Base-by-base conservation (phyloP, 2,888 invertebrate species). In the Rhagium mordax region DNA sequence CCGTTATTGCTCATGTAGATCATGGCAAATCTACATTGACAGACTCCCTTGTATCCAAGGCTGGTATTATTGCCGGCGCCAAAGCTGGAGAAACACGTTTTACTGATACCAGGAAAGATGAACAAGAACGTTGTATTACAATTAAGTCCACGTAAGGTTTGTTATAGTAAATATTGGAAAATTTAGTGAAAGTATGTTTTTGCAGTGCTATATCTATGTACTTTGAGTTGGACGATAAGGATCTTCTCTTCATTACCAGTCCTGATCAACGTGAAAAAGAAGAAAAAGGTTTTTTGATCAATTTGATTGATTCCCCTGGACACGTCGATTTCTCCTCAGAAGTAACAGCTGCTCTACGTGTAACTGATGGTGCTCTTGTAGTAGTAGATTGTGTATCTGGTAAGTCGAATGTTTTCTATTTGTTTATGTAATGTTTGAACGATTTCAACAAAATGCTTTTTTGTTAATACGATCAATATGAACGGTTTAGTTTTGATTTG, bases 241-340 rank as follows among this genome's bases (percentile, higher is more conserved):
- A 99, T 91, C 90, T 96, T 87, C 92, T 94, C 15, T 98, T 98
- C 91, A 98, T 99, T 88, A 96, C 94, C 82, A 94, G 94, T 85
- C 91, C 92, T 53, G 96, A 96, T 89, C 97, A 98, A 89, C 93
- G 96, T 86, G 97, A 98, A 86, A 96, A 95, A 90, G 93, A 90
- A 33, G 94, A 94, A 82, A 95, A 94, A 89, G 98, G 98, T 90
- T 99, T 99, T 93, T 95, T 99, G 89, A 99, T 99, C 91, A 99
- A 99, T 89, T 90, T 99, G 89, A 99, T 99, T 84, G 99, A 99
- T 90, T 99, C 99, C 18, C 99, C 99, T 82, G 99, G 99, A 81
- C 99, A 99, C 95, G 99, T 99, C 86, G 99, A 99, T 90, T 99
- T 99, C 91, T 99, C 99, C 3, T 98, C 98, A 80, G 99, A 99